Evolutionary conservation across 2,888 invertebrate species (phyloP), one percentile per base, ranked within the genome.

Genomic region (Orchestes rusci): DNA sequence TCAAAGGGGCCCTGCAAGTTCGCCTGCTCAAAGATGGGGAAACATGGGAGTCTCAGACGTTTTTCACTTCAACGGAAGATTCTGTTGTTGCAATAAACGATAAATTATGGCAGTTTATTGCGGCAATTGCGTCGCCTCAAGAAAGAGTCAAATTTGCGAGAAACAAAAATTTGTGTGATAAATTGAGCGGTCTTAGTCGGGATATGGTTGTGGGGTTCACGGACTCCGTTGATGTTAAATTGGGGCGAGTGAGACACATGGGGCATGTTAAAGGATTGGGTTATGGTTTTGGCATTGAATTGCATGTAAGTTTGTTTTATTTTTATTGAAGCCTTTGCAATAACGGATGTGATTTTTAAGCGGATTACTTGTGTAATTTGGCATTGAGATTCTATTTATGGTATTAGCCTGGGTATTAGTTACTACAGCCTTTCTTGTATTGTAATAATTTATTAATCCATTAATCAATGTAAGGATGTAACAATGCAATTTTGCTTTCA

Each of bases 211-310:
- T 69, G 36, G 71, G 70, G 8, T 69, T 69, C 51, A 59, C 64
- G 20, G 60, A 61, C 43, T 58, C 57, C 30, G 58, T 61, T 43
- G 59, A 61, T 41, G 54, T 64, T 36, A 53, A 59, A 33, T 56
- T 67, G 39, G 68, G 72, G 18, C 68, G 69, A 50, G 71, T 78
- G 38, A 70, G 70, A 53, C 76, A 70, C 56, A 73, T 76, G 55
- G 77, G 77, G 20, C 62, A 65, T 36, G 74, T 76, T 39, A 61
- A 66, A 45, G 72, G 76, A 48, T 62, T 76, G 39, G 74, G 76
- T 51, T 71, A 72, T 57, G 74, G 73, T 59, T 72, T 73, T 59
- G 77, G 75, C 34, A 65, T 78, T 48, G 73, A 75, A 57, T 57
- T 78, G 56, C 65, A 74, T 71, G 77, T 77, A 66, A 69, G 64